Conservation (phyloP, 2,113 vertebrate genomes). For the Callocephalon fimbriatum region DNA sequence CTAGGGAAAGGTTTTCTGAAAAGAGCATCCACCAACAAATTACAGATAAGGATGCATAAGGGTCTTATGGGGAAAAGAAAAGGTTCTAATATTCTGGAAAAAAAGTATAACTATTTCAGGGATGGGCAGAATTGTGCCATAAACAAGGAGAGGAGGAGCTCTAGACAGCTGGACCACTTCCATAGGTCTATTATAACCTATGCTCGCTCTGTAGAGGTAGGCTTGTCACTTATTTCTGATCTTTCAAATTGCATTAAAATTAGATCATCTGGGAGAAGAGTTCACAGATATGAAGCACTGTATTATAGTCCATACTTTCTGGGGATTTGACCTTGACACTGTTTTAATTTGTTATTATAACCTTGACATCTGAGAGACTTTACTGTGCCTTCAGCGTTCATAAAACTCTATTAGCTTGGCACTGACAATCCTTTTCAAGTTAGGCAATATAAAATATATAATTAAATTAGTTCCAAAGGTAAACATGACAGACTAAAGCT, state of each 20-base stretch:
- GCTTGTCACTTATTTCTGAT: not conserved
- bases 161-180: not conserved
- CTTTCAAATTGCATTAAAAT: not conserved
- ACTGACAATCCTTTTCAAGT: not conserved
- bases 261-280: not conserved
- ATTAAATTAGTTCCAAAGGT: not conserved
- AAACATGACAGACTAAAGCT: not conserved
- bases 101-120: not conserved
- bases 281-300: not conserved
- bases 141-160: not conserved
- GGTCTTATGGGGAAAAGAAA: not conserved
- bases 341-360: not conserved
- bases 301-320: not conserved
- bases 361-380: not conserved
- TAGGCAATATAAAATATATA: not conserved
- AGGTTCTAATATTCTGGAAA: not conserved
- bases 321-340: not conserved
- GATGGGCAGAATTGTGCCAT: not conserved
- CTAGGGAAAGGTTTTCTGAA: not conserved
- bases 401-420: not conserved
- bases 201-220: not conserved
- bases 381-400: not conserved
- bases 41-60: not conserved
- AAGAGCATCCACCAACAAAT: not conserved
- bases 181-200: not conserved